Conservation (phyloP, 2,888 invertebrate species). For the Gryllus longicercus region DNA sequence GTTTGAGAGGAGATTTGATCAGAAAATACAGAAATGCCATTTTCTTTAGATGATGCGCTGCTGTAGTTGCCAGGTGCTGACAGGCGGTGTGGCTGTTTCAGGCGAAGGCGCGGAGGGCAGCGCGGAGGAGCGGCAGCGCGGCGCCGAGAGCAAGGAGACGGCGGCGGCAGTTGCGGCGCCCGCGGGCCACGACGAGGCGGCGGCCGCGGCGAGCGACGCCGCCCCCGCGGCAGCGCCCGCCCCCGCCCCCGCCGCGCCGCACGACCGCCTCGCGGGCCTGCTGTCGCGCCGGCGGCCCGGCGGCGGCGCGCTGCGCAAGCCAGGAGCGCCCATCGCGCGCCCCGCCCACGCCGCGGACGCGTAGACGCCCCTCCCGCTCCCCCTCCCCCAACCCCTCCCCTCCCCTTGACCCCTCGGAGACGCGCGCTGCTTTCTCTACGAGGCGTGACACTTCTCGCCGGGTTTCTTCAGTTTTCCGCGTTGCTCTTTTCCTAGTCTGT, state of each 20-base stretch:
- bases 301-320: conserved; percentile 25
- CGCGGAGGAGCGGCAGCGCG: neutral
- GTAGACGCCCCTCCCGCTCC: neutral
- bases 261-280: conserved; percentile 31
- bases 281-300: conserved; percentile 31
- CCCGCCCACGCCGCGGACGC: neutral
- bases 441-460: neutral
- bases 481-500: neutral
- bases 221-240: conserved; percentile 25
- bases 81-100: neutral
- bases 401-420: neutral
- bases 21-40: neutral
- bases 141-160: neutral
- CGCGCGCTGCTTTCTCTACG: neutral
- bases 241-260: conserved; percentile 18
- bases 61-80: too few relatives aligned
- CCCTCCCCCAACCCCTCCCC: neutral
- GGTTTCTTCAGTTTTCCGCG: neutral
- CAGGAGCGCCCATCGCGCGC: conserved; percentile 27
- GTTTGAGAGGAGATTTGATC: too few relatives aligned
- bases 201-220: neutral
- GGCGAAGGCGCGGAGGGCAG: neutral
- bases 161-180: neutral
- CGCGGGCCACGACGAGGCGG: neutral
- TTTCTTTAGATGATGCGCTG: neutral